Evolutionary conservation across 2,888 invertebrate species (phyloP).

Genomic region (Oegoconia quadripuncta): DNA sequence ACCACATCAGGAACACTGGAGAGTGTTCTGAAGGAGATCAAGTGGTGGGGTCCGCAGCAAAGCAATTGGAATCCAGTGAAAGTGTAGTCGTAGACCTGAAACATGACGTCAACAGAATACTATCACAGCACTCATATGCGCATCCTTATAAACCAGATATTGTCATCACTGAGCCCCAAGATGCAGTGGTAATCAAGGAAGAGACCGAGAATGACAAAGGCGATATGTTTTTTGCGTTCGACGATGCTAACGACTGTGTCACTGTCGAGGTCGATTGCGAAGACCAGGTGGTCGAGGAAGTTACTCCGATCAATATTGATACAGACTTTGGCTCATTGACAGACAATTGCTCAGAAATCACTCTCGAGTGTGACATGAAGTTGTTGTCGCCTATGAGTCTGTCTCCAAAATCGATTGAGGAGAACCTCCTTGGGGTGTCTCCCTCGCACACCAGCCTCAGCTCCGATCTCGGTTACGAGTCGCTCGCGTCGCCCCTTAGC

Average conservation of each 20-base stretch:
- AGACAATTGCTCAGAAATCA: constrained; percentile 43
- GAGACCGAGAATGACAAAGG: constrained; percentile 57
- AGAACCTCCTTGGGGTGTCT: constrained; percentile 55
- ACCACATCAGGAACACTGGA: constrained; percentile 57
- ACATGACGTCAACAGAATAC: constrained; percentile 68
- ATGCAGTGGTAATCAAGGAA: too few relatives aligned
- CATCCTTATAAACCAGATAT: constrained; percentile 62
- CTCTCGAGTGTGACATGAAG: constrained; percentile 61
- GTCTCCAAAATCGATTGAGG: constrained; percentile 54
- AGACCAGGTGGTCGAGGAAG: constrained; percentile 65
- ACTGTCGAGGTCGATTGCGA: constrained; percentile 85
- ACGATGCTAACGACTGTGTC: constrained; percentile 85
- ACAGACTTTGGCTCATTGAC: constrained; percentile 48
- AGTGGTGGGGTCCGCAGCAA: constrained; percentile 94
- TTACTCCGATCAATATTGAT: constrained; percentile 40
- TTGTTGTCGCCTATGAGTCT: constrained; percentile 67
- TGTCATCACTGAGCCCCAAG: constrained; percentile 22
- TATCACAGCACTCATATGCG: constrained; percentile 73
- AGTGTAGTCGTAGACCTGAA: constrained; percentile 70
- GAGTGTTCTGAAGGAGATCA: constrained; percentile 76
- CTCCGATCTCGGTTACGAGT: constrained; percentile 72
- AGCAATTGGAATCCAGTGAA: constrained; percentile 90
- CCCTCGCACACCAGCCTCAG: constrained; percentile 64
- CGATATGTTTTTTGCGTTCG: constrained; percentile 85
- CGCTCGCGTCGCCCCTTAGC: constrained; percentile 69